Conservation (phyloP, 2,797 vertebrate genomes). For the Melanotaenia nigrans region DNA sequence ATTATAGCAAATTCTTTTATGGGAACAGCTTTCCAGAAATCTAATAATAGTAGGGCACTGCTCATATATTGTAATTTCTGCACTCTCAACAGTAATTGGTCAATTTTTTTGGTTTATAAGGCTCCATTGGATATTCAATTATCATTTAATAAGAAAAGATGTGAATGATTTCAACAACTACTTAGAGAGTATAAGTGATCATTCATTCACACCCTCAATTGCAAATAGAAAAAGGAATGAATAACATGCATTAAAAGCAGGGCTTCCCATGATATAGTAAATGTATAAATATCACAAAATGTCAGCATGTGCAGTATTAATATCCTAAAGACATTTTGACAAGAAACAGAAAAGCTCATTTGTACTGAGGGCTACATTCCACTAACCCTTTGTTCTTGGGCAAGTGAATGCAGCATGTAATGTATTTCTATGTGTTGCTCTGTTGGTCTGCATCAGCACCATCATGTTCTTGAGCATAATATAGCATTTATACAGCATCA, state of each 20-base stretch:
- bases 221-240: not conserved
- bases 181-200: not conserved
- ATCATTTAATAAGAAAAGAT: conserved; percentile 6
- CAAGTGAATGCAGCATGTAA: not conserved
- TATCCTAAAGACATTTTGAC: not conserved
- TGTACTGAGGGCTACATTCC: not conserved
- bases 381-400: not conserved
- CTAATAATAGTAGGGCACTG: conserved; percentile 14
- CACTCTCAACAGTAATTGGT: conserved; percentile 9
- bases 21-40: conserved; percentile 15
- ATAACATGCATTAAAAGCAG: not conserved
- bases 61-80: conserved; percentile 5
- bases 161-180: not conserved
- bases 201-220: not conserved
- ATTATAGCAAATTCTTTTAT: conserved; percentile 34
- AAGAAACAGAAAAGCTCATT: not conserved
- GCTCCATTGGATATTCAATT: conserved; percentile 8
- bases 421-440: too few species aligned
- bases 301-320: not conserved
- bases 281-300: not conserved
- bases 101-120: not conserved
- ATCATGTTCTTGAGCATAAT: too few species aligned
- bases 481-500: too few species aligned
- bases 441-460: too few species aligned
- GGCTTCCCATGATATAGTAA: not conserved